Conservation (phyloP, 2,113 vertebrate genomes). For the Tachycineta bicolor region DNA sequence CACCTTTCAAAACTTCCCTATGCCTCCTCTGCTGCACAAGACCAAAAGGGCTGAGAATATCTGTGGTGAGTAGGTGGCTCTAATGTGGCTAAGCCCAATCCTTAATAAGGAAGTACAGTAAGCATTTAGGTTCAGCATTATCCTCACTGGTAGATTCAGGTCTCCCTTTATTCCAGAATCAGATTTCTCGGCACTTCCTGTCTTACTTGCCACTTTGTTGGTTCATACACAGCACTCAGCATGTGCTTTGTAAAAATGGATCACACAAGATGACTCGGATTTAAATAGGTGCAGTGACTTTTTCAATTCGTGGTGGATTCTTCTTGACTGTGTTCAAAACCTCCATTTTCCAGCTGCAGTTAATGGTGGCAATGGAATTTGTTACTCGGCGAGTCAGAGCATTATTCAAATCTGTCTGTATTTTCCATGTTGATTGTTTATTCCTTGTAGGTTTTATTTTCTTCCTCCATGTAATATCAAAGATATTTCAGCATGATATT, state of each 20-base stretch:
- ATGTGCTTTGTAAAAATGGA: neutral
- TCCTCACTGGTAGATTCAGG: neutral
- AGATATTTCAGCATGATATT: neutral
- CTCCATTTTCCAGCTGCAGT: neutral
- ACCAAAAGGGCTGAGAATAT: neutral
- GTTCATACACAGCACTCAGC: neutral
- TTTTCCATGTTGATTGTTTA: neutral
- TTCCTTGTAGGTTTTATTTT: neutral
- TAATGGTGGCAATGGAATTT: neutral
- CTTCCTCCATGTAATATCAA: neutral
- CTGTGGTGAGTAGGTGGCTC: neutral
- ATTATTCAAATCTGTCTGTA: neutral
- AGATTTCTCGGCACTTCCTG: slow-evolving; percentile 17
- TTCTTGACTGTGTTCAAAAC: neutral
- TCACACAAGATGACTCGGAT: rapidly evolving
- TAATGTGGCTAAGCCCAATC: neutral
- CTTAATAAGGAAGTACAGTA: neutral
- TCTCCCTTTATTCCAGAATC: neutral
- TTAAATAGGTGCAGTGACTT: neutral
- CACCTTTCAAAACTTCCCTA: neutral
- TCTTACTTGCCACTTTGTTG: neutral
- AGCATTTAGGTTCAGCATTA: neutral
- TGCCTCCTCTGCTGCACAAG: neutral
- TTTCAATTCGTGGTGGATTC: neutral
- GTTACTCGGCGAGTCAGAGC: neutral